Evolutionary conservation across 2,888 invertebrate species (phyloP).

Genomic region (Tiphia femorata): DNA sequence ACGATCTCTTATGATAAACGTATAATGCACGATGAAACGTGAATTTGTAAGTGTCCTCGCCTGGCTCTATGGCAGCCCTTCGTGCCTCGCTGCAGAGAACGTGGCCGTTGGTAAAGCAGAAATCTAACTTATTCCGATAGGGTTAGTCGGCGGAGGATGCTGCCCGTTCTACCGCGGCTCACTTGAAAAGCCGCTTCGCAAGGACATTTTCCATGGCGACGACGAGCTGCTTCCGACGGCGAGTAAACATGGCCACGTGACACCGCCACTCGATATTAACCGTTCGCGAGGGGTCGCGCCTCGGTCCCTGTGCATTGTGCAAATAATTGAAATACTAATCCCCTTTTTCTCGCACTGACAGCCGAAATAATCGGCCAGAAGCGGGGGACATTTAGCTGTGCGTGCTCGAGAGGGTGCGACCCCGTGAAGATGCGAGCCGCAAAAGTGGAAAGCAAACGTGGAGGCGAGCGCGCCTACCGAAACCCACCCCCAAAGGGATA

Average conservation of each 20-base stretch:
- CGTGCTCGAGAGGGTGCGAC: conserved; percentile 52
- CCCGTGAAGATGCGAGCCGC: conserved; percentile 52
- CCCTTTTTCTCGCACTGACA: conserved; percentile 38
- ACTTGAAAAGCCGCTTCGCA: conserved; percentile 3
- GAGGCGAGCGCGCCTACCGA: conserved; percentile 40
- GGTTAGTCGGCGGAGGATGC: no score
- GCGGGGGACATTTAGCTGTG: conserved; percentile 30
- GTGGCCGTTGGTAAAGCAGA: no score
- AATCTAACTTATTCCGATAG: no score
- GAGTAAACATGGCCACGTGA: conserved; percentile 64
- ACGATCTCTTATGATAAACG: no score
- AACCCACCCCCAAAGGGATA: conserved; percentile 49
- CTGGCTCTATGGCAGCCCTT: no score
- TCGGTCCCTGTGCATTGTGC: conserved; percentile 52
- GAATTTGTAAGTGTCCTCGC: no score
- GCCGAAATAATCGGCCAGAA: conserved; percentile 34
- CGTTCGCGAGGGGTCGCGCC: neutral
- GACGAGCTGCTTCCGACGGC: conserved; percentile 21
- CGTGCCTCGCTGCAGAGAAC: no score
- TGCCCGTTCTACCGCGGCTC: no score
- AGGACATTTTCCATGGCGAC: no score
- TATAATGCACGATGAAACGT: no score
- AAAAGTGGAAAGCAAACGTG: conserved; percentile 52
- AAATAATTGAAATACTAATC: conserved; percentile 69
- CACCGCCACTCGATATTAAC: conserved; percentile 58